phyloP scores from a whole-genome alignment of 1,140 invertebrate genomes.

The Drosophila parvula region DNA sequence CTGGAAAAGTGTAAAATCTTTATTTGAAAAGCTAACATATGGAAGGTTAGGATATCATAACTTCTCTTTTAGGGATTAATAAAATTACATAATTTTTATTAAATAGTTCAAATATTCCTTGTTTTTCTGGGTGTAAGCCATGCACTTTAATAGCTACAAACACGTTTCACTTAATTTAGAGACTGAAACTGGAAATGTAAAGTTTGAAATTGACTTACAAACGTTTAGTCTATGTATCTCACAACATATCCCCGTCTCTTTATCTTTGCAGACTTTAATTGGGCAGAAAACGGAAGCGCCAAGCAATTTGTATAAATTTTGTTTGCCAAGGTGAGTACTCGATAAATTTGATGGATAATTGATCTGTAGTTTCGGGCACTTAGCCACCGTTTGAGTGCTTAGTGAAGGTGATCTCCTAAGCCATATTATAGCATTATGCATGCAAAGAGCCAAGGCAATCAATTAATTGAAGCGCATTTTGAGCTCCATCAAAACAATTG shows the following conservation, averaged over 20 bases:
- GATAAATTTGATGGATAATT: constrained; percentile 1
- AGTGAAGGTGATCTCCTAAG: constrained; percentile 18
- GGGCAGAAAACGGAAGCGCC: constrained; percentile 20
- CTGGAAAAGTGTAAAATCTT: too few species aligned
- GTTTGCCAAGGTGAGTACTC: constrained; percentile 53
- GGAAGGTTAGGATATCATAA: too few species aligned
- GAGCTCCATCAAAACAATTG: constrained; percentile 64
- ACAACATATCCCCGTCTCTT: constrained; percentile 3
- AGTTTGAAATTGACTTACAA: background rate
- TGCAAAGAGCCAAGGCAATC: constrained; percentile 42
- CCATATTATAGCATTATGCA: constrained; percentile 30
- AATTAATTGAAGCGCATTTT: constrained; percentile 72
- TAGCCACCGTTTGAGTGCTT: constrained; percentile 1
- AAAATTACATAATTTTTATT: background rate
- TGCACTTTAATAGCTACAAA: background rate
- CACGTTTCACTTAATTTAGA: background rate
- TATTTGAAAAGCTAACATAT: too few species aligned
- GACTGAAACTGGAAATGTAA: constrained; percentile 5
- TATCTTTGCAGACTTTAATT: constrained; percentile 50
- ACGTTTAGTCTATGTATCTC: too few species aligned
- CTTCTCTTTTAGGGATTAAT: too few species aligned
- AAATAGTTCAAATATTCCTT: background rate
- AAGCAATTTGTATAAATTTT: constrained; percentile 35
- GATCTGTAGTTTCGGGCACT: constrained; percentile 8
- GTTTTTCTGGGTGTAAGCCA: background rate